Conservation (phyloP, 2,888 invertebrate species). For the Phortica okadai region DNA sequence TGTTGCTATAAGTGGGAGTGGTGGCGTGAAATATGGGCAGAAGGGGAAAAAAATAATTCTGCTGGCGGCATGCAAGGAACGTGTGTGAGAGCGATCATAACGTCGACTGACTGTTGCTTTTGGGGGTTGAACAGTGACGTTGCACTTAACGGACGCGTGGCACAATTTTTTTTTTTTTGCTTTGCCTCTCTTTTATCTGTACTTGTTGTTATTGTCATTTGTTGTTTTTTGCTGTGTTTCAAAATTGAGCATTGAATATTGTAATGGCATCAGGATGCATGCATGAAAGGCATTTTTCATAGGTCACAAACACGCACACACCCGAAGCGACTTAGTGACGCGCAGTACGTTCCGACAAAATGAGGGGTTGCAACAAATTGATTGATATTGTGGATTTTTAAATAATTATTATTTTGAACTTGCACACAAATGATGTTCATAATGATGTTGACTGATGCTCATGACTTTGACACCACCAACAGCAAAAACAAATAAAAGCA, state of each 20-base stretch:
- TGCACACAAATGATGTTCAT: background rate
- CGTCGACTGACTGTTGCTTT: slow-evolving; percentile 20
- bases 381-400: slow-evolving; percentile 46
- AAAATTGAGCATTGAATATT: background rate
- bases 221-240: background rate
- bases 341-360: background rate
- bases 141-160: slow-evolving; percentile 45
- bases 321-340: background rate
- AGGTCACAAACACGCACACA: slow-evolving; percentile 22
- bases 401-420: slow-evolving; percentile 47
- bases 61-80: slow-evolving; percentile 8
- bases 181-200: background rate
- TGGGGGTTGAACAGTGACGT: slow-evolving; percentile 9
- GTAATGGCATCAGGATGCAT: slow-evolving; percentile 10
- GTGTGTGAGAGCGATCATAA: background rate
- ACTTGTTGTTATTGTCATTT: background rate
- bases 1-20: background rate
- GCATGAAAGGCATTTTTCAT: slow-evolving; percentile 29
- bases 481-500: slow-evolving; percentile 35
- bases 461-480: slow-evolving; percentile 49
- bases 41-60: background rate
- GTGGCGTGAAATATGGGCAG: background rate
- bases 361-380: slow-evolving; percentile 33
- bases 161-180: slow-evolving; percentile 32
- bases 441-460: background rate